phyloP scores from a whole-genome alignment of 2,888 invertebrate species.

The Hydrotaea diabolus region DNA sequence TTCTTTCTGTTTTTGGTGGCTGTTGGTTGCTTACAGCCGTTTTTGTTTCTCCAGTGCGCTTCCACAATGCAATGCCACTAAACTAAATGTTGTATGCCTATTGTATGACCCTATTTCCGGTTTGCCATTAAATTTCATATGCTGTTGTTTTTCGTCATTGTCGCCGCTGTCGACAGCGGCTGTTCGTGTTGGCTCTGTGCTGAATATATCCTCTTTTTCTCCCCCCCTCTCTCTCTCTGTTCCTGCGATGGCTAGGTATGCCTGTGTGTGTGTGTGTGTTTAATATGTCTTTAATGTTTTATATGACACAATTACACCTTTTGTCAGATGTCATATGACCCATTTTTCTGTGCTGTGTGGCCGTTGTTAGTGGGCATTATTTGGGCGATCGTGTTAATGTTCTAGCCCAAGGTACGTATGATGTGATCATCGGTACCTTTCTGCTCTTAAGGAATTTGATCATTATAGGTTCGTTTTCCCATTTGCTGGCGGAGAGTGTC shows the following conservation, averaged over 20 bases:
- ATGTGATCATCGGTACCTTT: constrained; percentile 29
- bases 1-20: no score
- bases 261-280: neutral
- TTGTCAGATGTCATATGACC: constrained; percentile 46
- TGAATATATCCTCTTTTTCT: constrained; percentile 33
- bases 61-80: constrained; percentile 32
- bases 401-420: constrained; percentile 61
- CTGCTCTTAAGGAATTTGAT: constrained; percentile 11
- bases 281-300: constrained; percentile 52
- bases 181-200: constrained; percentile 2
- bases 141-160: constrained; percentile 12
- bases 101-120: constrained; percentile 67
- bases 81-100: constrained; percentile 25
- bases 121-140: constrained; percentile 53
- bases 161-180: neutral
- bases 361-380: constrained; percentile 22
- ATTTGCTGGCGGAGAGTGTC: constrained; percentile 14
- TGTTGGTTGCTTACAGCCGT: neutral
- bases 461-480: neutral
- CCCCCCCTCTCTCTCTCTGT: no score
- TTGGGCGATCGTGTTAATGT: constrained; percentile 61
- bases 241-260: no score
- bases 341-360: constrained; percentile 35
- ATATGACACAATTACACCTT: constrained; percentile 62
- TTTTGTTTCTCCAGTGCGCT: neutral